Evolutionary conservation across 2,888 invertebrate species (phyloP), one percentile per base, ranked within the genome.

Genomic region (Seira ritae): DNA sequence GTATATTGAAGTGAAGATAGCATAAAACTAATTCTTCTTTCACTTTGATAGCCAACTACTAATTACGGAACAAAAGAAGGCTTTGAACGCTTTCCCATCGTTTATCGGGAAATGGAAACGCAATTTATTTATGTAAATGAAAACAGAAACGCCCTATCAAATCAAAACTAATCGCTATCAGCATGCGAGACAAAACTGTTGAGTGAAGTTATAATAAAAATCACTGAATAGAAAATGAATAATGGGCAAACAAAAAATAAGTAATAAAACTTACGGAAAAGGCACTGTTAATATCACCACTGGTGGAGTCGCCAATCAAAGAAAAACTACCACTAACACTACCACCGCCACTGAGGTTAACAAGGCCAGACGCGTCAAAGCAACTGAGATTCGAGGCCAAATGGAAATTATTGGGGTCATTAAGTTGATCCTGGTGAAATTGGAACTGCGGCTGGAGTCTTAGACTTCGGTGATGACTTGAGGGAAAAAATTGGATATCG

Each of bases 301-400:
- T 70, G 65, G 70, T 50, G 62, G 80, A 80, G 42, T 80, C 80
- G 74, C 80, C 50, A 65, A 75, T 75, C 65, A 80, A 65, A 19
- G 80, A 80, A 42, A 50, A 80, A 75, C 55, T 80, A 75, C 55
- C 74, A 80, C 46, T 74, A 74, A 74, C 65, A 80, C 80, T 70
- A 80, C 80, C 80, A 78, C 80, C 80, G 71, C 78, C 78, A 80
- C 80, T 80, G 31, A 80, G 74, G 55, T 68, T 70, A 65, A 80
- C 80, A 70, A 80, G 80, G 46, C 65, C 75, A 46, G 80, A 74
- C 24, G 80, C 69, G 50, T 80, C 80, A 66, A 80, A 80, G 66
- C 70, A 80, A 75, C 75, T 80, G 24, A 80, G 66, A 50, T 80
- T 80, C 2, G 80, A 31, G 8, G 66, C 73, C 42, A 73, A 46